Percentiles rank a stretch among this genome's conserved stretches.
Evolutionary conservation across 2,797 vertebrate genomes (phyloP).

Genomic region (Podarcis lilfordi): DNA sequence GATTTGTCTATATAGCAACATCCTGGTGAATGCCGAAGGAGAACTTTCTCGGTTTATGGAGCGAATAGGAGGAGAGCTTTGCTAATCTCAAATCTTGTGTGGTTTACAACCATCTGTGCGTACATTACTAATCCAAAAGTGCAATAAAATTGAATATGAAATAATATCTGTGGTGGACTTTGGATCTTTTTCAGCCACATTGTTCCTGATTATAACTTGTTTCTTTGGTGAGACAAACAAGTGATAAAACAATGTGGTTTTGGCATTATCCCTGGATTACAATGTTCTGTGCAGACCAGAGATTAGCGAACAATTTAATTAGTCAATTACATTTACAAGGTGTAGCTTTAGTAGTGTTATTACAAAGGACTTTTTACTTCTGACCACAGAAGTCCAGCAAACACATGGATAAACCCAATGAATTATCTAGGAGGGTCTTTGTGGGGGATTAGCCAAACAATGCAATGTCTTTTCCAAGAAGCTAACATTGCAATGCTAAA

Average conservation of each 20-base stretch:
- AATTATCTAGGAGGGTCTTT: not conserved
- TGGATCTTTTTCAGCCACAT: conserved; percentile 61
- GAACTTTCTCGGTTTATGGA: not conserved
- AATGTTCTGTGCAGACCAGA: conserved; percentile 5
- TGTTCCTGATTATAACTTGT: conserved; percentile 51
- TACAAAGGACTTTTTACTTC: conserved; percentile 3
- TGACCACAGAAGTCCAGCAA: not conserved
- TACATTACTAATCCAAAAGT: conserved; percentile 56
- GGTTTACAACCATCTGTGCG: not conserved
- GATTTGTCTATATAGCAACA: not conserved
- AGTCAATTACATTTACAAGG: conserved; percentile 32
- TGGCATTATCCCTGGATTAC: conserved; percentile 10
- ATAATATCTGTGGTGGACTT: conserved; percentile 65
- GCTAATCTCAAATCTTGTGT: conserved; percentile 20
- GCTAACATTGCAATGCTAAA: not conserved
- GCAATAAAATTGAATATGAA: conserved; percentile 54
- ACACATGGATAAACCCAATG: not conserved
- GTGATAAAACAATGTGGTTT: conserved; percentile 53
- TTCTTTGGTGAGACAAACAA: conserved; percentile 61
- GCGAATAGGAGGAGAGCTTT: conserved; percentile 53
- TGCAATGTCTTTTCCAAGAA: not conserved
- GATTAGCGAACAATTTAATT: conserved; percentile 45
- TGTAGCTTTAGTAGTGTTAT: not conserved
- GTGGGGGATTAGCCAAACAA: not conserved
- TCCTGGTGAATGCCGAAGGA: not conserved